Conservation (phyloP, 1,140 invertebrate species). For the Armadillidium nasatum region DNA sequence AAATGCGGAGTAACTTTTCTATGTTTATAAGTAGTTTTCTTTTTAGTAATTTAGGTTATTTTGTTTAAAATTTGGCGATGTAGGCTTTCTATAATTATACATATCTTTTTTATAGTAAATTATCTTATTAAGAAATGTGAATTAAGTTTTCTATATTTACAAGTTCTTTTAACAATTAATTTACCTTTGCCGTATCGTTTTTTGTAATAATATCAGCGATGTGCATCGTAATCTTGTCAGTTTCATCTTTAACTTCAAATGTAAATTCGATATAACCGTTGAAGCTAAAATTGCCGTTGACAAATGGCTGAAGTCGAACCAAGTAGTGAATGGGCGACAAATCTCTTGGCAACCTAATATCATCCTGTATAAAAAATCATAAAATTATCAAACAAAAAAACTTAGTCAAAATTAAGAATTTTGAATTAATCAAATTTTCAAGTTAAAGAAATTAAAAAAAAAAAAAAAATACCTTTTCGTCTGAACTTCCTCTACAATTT, state of each 20-base stretch:
- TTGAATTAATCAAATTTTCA: too few relatives aligned
- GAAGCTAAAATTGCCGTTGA: constrained; percentile 15
- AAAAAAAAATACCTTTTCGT: too few relatives aligned
- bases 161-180: background rate
- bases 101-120: background rate
- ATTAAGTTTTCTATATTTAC: background rate
- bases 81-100: background rate
- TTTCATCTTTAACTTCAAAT: constrained; percentile 11
- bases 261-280: constrained; percentile 1
- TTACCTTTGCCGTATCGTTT: constrained; percentile 22
- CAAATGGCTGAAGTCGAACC: background rate
- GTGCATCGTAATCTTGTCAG: constrained; percentile 13
- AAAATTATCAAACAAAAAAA: too few relatives aligned
- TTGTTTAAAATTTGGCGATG: background rate
- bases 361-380: too few relatives aligned
- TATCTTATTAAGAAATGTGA: background rate
- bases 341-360: constrained; percentile 1
- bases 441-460: too few relatives aligned
- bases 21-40: too few relatives aligned
- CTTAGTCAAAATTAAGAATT: too few relatives aligned
- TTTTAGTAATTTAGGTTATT: too few relatives aligned
- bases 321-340: constrained; percentile 13
- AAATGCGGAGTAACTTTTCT: too few relatives aligned
- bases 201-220: constrained; percentile 22
- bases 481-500: too few relatives aligned